A percentile compares a stretch with the other conserved stretches of the same genome.
Conservation (phyloP, 2,113 vertebrate species). For the Gracilinanus agilis region DNA sequence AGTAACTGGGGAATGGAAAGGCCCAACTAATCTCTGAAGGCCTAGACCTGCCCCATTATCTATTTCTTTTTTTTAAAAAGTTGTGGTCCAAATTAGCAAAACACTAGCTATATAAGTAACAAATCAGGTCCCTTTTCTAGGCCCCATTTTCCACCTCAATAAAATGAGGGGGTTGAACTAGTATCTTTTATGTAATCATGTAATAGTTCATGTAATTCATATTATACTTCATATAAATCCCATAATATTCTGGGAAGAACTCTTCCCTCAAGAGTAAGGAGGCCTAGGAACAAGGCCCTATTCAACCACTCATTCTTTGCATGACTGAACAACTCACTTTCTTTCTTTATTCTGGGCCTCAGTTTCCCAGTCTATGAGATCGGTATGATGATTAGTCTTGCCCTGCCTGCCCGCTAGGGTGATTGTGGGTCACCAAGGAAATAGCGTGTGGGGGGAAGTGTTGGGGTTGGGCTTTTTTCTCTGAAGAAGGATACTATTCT, state of each 20-base stretch:
- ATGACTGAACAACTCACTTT: background rate
- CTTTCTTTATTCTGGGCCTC: background rate
- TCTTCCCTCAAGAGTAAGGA: background rate
- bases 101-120: no score
- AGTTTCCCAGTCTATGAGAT: background rate
- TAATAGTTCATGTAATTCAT: background rate
- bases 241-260: background rate
- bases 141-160: background rate
- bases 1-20: background rate
- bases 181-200: background rate
- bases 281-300: background rate
- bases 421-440: background rate
- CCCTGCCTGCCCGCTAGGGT: background rate
- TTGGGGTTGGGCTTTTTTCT: background rate
- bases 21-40: background rate
- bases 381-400: background rate
- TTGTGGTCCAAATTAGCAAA: background rate
- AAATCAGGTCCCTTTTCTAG: background rate
- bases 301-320: background rate
- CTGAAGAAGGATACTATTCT: background rate
- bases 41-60: background rate
- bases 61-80: background rate
- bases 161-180: background rate
- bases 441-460: background rate
- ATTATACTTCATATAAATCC: background rate